Conservation (phyloP, 1,140 invertebrate genomes). For the Dinothrombium tinctorium region DNA sequence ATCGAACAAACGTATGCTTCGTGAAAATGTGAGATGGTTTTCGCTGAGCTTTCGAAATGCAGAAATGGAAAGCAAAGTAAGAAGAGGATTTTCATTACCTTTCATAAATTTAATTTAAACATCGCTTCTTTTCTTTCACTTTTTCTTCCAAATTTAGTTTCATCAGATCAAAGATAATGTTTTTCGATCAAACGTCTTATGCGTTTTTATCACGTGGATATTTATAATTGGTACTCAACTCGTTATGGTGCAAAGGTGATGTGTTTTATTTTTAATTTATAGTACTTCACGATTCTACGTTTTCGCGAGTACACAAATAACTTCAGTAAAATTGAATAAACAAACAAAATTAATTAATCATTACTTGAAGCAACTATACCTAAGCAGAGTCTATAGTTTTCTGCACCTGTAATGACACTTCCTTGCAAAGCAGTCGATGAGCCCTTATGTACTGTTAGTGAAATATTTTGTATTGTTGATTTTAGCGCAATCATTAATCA, state of each 20-base stretch:
- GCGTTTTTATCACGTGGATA: constrained; percentile 68
- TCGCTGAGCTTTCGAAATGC: constrained; percentile 56
- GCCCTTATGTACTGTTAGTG: no score
- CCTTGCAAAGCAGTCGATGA: no score
- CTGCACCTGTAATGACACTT: no score
- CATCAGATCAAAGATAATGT: constrained; percentile 46
- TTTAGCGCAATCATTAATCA: no score
- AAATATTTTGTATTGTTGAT: no score
- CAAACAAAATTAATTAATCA: no score
- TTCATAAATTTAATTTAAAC: background rate
- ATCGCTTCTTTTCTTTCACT: background rate
- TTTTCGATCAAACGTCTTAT: constrained; percentile 61
- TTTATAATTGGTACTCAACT: constrained; percentile 56
- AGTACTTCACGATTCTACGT: background rate
- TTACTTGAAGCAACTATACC: no score
- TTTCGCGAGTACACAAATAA: background rate
- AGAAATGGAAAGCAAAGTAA: constrained; percentile 40
- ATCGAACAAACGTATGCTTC: constrained; percentile 68
- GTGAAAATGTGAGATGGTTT: constrained; percentile 61
- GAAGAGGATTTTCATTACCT: constrained; percentile 10
- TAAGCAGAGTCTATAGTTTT: no score
- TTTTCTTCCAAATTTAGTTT: constrained; percentile 31
- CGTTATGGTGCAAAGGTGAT: constrained; percentile 48
- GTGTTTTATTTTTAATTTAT: constrained; percentile 15
- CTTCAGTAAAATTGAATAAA: no score